Evolutionary conservation across 2,797 vertebrate genomes (phyloP), one percentile per base, ranked within the genome.

Genomic region (Ctenopoma kingsleyae): DNA sequence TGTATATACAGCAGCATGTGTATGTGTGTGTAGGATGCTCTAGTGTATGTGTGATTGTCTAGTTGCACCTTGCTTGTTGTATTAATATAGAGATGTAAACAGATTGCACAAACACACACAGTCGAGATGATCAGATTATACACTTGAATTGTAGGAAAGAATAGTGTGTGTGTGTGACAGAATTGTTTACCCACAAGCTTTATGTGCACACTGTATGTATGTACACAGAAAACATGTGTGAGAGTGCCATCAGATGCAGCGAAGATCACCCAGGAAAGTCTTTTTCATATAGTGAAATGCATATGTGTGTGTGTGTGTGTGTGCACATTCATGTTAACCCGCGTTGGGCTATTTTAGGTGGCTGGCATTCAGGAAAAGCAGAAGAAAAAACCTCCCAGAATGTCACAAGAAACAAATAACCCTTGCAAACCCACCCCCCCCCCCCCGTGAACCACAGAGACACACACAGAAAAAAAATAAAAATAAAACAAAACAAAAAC

Each of bases 371-470:
- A 44, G 46, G 8, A 74, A 82, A 83, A 41, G 13, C 25, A 41
- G 13, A 17, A 8, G 10, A 36, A 9, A 36, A 36, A 43, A 81
- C 63, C 46, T 44, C 53, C 32, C 61, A 63, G 71, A 79, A 83
- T 91, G 90, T 93, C 89, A 90, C 62, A 87, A 79, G 71, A 90
- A 90, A 90, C 83, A 90, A 91, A 92, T 92, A 91, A 90, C 81
- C 82, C 60, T 65, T 11, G 0, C 46, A 70, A 59, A 67, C 19
- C 19, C 43, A n/a, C 50, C n/a, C 5, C 4, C 20, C 55, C 56
- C 53, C 52, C 60, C 68, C 56, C 52, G 63, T 43, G 27, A 79
- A 83, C 75, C 81, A 53, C 56, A 62, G 61, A 78, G 74, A 68
- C 54, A n/a, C n/a, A n/a, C n/a, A n/a, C n/a, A n/a, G n/a, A n/a